Evolutionary conservation across 2,888 invertebrate genomes (phyloP), one percentile per base, ranked within the genome.

Genomic region (Maniola hyperantus): DNA sequence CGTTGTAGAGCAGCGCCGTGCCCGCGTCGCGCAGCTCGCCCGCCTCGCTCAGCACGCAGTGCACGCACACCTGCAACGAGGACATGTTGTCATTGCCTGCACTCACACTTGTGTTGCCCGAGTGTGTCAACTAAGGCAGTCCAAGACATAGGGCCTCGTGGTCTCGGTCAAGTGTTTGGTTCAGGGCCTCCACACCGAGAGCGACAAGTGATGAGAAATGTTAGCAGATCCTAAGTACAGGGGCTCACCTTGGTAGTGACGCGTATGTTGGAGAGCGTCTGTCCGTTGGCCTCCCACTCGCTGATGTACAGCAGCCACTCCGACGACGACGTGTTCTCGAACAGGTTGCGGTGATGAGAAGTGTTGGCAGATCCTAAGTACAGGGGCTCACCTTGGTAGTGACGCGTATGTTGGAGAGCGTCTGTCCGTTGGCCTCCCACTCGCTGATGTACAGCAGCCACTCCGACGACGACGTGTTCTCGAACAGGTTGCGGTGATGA

Each of bases 261-360:
- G 66, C 97, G 94, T 71, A 98, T 97, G 89, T 98, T 98, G 81
- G 97, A 97, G 69, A 96, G 95, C 74, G 94, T 94, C 78, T 95
- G 95, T 13, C 95, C 95, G 76, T 94, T 94, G 80, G 94, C 94
- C 54, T 95, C 94, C 98, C 98, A 98, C 88, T 98, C 98, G 61
- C 97, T 97, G 84, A 98, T 98, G 91, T 98, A 98, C 77, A 98
- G 92, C 80, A 98, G 89, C 98, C 98, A 98, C 87, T 98, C 98
- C 0, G 97, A 97, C 67, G 97, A 96, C 73, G 96, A 96, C 46
- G 96, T 89, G 88, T 97, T 96, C 86, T 97, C 97, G 88, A 98
- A 98, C 88, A 98, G 94, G 88, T 98, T 98, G 85, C 98, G 85
- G 50, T 7, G 50, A n/a, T n/a, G 18, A 13, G 15, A 7, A 1